phyloP scores from a whole-genome alignment of 2,113 vertebrate species.

The Cacatua alba region DNA sequence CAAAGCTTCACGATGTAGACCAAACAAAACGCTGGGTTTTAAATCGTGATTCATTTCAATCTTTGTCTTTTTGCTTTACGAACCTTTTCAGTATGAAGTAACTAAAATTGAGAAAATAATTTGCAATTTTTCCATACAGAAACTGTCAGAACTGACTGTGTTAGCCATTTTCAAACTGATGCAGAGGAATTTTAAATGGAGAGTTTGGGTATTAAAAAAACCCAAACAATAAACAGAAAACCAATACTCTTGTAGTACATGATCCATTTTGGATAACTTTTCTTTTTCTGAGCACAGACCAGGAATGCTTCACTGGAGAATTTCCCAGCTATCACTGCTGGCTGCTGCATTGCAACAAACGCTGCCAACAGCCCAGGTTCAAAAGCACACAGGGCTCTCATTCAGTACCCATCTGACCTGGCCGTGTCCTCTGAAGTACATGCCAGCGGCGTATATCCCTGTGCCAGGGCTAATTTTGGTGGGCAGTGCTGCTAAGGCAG shows the following conservation, averaged over 20 bases:
- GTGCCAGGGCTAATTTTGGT: neutral
- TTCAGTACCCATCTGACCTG: neutral
- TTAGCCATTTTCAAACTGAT: neutral
- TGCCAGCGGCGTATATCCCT: neutral
- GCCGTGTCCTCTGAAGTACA: neutral
- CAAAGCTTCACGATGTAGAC: neutral
- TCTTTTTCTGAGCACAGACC: neutral
- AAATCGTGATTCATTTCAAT: neutral
- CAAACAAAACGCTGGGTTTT: neutral
- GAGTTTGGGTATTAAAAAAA: neutral
- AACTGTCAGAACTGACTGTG: neutral
- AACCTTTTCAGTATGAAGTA: neutral
- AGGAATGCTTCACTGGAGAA: neutral
- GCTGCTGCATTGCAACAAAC: neutral
- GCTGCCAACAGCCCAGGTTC: fast-evolving
- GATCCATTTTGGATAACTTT: neutral
- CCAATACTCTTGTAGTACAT: neutral
- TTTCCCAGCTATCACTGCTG: neutral
- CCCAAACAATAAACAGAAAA: neutral
- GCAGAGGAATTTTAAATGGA: neutral
- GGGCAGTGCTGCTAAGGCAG: neutral
- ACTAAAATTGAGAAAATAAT: neutral
- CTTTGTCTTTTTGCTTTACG: neutral
- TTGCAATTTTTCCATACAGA: neutral
- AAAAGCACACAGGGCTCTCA: neutral